These are phyloP conservation scores for Diloba caeruleocephala DNA, from an alignment of 2,888 invertebrate genomes.

Conservation along the genomic window DNA sequence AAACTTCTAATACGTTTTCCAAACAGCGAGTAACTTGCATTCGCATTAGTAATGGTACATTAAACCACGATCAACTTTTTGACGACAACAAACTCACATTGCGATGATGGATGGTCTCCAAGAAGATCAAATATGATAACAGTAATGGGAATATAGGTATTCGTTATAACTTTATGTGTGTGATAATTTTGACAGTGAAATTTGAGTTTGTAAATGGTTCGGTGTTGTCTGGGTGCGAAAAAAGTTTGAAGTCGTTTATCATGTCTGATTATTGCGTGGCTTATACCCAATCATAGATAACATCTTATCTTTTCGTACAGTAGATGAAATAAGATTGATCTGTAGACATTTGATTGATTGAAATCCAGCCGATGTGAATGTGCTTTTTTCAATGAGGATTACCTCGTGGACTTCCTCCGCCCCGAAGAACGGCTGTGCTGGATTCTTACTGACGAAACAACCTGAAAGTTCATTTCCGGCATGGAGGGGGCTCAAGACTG, in stretches of 20 bases:
- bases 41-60: conserved; percentile 62
- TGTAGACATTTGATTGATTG: too few species aligned
- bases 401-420: too few species aligned
- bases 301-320: too few species aligned
- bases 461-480: too few species aligned
- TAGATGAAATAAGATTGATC: too few species aligned
- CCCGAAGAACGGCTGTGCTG: too few species aligned
- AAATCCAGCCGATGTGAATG: too few species aligned
- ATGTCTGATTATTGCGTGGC: not conserved
- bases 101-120: conserved; percentile 55
- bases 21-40: conserved; percentile 25
- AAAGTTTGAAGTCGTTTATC: conserved; percentile 29
- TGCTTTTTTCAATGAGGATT: too few species aligned
- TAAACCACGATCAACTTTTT: conserved; percentile 58
- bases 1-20: conserved; percentile 40
- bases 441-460: too few species aligned
- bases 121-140: conserved; percentile 46
- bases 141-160: conserved; percentile 45
- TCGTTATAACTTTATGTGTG: conserved; percentile 12
- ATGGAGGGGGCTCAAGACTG: too few species aligned
- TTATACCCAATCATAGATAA: too few species aligned
- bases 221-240: not conserved
- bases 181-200: conserved; percentile 31
- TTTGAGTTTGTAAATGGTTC: conserved; percentile 24
- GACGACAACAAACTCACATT: conserved; percentile 50